These are phyloP conservation scores for Motacilla alba DNA, from an alignment of 2,113 vertebrate genomes.

Conservation along the genomic window DNA sequence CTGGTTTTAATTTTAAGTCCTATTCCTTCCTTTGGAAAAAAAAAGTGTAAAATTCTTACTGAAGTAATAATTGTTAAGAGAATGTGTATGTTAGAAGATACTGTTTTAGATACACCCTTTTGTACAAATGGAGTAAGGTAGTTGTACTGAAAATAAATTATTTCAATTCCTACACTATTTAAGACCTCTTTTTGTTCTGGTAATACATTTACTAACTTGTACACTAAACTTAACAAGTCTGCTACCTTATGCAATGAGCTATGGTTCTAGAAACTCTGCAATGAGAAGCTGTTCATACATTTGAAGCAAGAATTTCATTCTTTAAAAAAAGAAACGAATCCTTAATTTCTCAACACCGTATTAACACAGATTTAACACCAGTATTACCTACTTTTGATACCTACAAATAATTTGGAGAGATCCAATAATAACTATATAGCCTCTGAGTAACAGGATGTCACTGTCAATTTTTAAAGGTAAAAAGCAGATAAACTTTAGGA, in stretches of 20 bases:
- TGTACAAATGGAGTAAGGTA: neutral
- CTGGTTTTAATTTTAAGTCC: neutral
- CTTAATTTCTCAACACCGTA: neutral
- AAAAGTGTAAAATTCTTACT: neutral
- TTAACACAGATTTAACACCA: neutral
- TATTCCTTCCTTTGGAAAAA: neutral
- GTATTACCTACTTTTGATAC: neutral
- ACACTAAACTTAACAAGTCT: neutral
- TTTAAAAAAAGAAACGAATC: neutral
- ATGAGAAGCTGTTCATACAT: neutral
- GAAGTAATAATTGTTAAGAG: neutral
- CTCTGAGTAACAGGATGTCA: neutral
- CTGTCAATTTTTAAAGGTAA: neutral
- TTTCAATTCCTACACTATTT: neutral
- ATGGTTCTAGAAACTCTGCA: neutral
- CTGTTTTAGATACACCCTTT: neutral
- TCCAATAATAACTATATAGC: neutral
- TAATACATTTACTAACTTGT: neutral
- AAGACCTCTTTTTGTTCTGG: neutral
- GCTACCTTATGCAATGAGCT: neutral
- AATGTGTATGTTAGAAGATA: neutral
- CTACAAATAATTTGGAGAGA: neutral
- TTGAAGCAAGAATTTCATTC: neutral
- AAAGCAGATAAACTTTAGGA: neutral
- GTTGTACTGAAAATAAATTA: neutral